Conservation (phyloP, 2,113 vertebrate genomes). For the Myocastor coypus region DNA sequence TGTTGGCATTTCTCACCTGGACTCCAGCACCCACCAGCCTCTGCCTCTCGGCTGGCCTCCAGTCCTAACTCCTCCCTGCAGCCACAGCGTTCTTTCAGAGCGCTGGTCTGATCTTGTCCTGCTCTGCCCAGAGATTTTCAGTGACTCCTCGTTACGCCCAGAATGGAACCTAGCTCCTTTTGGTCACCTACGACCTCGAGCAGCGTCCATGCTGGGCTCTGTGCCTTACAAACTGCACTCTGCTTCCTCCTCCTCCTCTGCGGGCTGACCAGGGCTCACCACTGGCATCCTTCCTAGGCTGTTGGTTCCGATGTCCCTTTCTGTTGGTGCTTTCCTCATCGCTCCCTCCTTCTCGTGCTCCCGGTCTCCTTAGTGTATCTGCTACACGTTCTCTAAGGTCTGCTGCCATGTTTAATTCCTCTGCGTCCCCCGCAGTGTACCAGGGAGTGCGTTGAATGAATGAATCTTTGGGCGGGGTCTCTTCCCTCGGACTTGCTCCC, state of each 20-base stretch:
- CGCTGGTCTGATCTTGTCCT: conserved; percentile 21
- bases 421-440: not conserved
- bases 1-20: not conserved
- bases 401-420: not conserved
- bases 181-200: not conserved
- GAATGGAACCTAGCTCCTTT: not conserved
- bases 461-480: not conserved
- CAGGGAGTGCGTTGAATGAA: conserved; percentile 40
- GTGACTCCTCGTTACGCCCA: not conserved
- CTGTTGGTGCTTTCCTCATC: not conserved
- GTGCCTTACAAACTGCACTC: not conserved
- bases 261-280: not conserved
- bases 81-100: not conserved
- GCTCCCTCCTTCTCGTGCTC: not conserved
- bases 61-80: not conserved
- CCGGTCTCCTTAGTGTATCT: not conserved
- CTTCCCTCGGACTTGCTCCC: conserved; percentile 45
- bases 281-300: not conserved
- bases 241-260: not conserved
- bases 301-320: not conserved
- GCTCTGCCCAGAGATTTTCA: not conserved
- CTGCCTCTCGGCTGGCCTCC: not conserved
- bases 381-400: not conserved
- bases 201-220: not conserved
- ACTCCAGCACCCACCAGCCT: not conserved